phyloP scores from a whole-genome alignment of 1,140 invertebrate species.

The Drosophila bocqueti region DNA sequence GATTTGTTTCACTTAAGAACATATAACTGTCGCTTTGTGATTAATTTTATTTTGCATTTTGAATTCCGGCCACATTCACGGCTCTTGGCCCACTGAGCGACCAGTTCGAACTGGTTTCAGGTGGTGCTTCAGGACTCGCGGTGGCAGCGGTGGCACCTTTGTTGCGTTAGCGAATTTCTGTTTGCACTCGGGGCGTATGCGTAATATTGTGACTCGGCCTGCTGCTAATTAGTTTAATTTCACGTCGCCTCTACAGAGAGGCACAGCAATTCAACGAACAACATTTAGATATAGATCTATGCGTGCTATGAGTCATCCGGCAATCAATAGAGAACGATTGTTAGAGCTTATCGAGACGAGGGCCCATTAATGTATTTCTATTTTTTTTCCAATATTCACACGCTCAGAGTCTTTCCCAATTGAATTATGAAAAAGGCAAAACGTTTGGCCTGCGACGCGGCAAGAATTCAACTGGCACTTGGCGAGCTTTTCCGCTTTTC shows the following conservation, averaged over 20 bases:
- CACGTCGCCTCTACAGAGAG: constrained; percentile 1
- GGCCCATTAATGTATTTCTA: constrained; percentile 13
- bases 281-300: constrained; percentile 8
- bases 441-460: constrained; percentile 62
- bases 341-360: constrained; percentile 22
- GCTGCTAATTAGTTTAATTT: constrained; percentile 41
- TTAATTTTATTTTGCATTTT: constrained; percentile 17
- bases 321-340: constrained; percentile 38
- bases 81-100: constrained; percentile 14
- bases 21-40: neutral
- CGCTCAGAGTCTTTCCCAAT: constrained; percentile 8
- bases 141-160: constrained; percentile 13
- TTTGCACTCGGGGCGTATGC: constrained; percentile 45
- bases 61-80: constrained; percentile 21
- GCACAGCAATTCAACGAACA: constrained; percentile 9
- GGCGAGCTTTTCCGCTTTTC: constrained; percentile 70
- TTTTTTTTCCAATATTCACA: constrained; percentile 45
- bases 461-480: constrained; percentile 72
- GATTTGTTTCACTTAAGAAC: constrained; percentile 4
- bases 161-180: constrained; percentile 25
- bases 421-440: constrained; percentile 28
- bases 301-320: constrained; percentile 29
- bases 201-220: constrained; percentile 39
- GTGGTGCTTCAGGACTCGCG: constrained; percentile 29
- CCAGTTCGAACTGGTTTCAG: constrained; percentile 43